Base-by-base conservation (phyloP, 2,888 invertebrate genomes). In the Hyalella azteca region DNA sequence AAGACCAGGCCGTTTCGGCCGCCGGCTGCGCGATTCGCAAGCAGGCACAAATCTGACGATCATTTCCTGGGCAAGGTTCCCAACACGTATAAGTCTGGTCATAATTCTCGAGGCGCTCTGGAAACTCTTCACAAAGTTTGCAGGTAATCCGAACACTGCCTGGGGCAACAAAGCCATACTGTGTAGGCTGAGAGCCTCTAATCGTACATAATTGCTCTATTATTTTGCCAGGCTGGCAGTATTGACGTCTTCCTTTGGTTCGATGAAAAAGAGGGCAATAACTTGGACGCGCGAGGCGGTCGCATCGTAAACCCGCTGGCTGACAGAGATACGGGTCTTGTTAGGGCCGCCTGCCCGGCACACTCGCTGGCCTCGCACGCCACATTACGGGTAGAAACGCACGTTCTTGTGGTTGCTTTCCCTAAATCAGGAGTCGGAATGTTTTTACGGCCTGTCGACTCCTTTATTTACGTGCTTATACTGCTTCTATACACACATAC, bases 161-260 rank as follows among this genome's bases (percentile, higher is more conserved):
- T 22, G 54, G 54, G 54, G 26, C 54, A 29, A 29, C 54, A 54
- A n/a, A n/a, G n/a, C n/a, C n/a, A 54, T 54, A 54, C 54, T 54
- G 54, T 54, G 54, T 54, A 54, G 26, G 54, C 54, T 54, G 54
- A 26, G 54, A 22, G 54, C 54, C 54, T 54, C 54, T 54, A 54
- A 54, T 54, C 54, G 54, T 54, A 54, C 54, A 54, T 54, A 54
- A 54, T 54, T 54, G 54, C 54, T 54, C 54, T 54, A 54, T 54
- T 54, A 54, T 54, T 54, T 54, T 54, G 39, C 66, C 66, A 66
- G 66, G 36, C 36, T 66, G 66, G 66, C 66, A 66, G 66, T 66
- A 66, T 66, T 66, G 66, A 66, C 66, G 66, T 66, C 66, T 66
- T 66, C 66, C 66, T 66, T 39, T 66, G 66, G 66, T 66, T 66